Percentiles rank a stretch among this genome's conserved stretches.
These are phyloP conservation scores for Hyposmocoma kahamanoa DNA, from an alignment of 1,140 invertebrate genomes.

Conservation along the genomic window DNA sequence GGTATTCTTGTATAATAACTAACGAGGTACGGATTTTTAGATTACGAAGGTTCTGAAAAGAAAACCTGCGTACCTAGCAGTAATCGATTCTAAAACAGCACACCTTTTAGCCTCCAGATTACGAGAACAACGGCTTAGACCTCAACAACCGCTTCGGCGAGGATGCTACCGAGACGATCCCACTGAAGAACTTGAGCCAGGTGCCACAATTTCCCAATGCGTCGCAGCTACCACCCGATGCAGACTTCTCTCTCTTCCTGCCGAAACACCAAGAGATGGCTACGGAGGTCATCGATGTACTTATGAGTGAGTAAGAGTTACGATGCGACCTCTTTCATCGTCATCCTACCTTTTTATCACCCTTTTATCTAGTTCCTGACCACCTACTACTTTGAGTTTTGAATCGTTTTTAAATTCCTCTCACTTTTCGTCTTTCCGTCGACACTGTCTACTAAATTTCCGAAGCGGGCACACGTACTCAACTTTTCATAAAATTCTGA, in stretches of 20 bases:
- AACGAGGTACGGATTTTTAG: neutral
- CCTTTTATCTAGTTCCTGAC: neutral
- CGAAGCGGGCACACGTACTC: neutral
- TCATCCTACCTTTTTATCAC: neutral
- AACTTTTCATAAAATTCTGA: neutral
- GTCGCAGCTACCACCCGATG: conserved; percentile 45
- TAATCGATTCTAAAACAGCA: neutral
- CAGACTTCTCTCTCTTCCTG: conserved; percentile 76
- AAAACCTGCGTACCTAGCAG: neutral
- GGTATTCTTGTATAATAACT: neutral
- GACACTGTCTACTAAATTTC: neutral
- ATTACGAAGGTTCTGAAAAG: neutral
- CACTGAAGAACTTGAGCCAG: conserved; percentile 40
- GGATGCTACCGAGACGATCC: conserved; percentile 40
- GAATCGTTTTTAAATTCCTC: neutral
- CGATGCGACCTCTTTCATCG: conserved; percentile 13
- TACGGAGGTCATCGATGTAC: conserved; percentile 70
- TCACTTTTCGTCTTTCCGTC: neutral
- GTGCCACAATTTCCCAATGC: conserved; percentile 54
- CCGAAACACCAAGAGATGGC: conserved; percentile 74
- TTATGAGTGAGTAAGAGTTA: conserved; percentile 60
- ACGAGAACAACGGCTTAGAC: conserved; percentile 44
- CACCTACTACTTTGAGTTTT: neutral
- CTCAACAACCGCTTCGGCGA: conserved; percentile 60
- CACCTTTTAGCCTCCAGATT: conserved; percentile 44